Conservation (phyloP, 2,113 vertebrate genomes). For the Hypocryptadius cinnamomeus region DNA sequence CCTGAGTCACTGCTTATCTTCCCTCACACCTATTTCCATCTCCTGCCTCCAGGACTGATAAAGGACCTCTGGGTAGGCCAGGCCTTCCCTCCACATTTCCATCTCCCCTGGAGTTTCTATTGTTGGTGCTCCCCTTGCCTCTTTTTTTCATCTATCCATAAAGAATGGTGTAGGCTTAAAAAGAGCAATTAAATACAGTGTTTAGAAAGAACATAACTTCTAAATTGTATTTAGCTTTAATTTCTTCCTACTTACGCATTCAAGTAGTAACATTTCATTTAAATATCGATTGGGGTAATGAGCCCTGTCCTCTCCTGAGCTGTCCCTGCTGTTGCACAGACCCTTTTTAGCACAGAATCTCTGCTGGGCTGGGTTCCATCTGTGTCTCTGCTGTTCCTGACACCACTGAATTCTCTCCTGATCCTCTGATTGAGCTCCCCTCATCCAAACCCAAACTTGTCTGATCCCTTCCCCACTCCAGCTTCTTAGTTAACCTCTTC, state of each 20-base stretch:
- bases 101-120: not conserved
- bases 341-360: not conserved
- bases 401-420: not conserved
- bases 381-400: not conserved
- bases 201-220: not conserved
- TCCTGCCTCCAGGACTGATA: not conserved
- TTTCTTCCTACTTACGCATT: not conserved
- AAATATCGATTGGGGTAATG: not conserved
- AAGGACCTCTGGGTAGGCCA: not conserved
- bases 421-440: not conserved
- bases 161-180: not conserved
- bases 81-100: not conserved
- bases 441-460: not conserved
- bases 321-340: accelerated
- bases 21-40: not conserved
- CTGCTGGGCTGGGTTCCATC: not conserved
- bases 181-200: not conserved
- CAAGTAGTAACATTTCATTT: not conserved
- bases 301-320: not conserved
- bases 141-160: no score
- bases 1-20: not conserved
- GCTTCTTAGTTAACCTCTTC: not conserved
- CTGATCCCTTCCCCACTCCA: not conserved
- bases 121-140: not conserved
- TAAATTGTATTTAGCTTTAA: not conserved